phyloP scores from a whole-genome alignment of 1,140 invertebrate genomes.

The Heliothis virescens region DNA sequence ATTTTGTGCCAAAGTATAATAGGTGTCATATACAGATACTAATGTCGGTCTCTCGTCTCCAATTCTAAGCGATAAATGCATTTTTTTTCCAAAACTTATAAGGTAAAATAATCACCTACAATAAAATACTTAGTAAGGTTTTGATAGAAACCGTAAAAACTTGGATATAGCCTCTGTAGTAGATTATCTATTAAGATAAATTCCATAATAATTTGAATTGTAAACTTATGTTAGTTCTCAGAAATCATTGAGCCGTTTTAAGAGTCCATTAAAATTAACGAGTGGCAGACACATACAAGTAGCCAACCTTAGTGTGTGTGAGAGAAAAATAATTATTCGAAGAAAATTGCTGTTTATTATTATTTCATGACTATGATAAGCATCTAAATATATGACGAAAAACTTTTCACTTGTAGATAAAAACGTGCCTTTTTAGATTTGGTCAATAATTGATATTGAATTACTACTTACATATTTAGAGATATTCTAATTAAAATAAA shows the following conservation, averaged over 20 bases:
- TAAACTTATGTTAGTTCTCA: neutral
- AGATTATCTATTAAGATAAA: no score
- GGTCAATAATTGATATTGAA: no score
- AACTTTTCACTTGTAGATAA: no score
- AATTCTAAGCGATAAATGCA: no score
- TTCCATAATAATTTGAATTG: no score
- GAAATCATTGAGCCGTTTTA: neutral
- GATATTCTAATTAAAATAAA: no score
- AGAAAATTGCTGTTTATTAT: neutral
- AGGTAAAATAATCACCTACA: neutral
- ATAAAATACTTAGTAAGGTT: neutral
- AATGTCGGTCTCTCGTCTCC: no score
- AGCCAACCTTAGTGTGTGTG: neutral
- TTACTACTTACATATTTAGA: no score
- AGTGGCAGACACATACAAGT: neutral
- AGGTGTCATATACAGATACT: neutral
- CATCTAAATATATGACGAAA: neutral
- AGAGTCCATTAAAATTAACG: conserved; percentile 7
- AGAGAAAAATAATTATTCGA: neutral
- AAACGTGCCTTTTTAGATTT: no score
- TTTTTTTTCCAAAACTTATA: no score
- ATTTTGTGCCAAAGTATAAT: neutral
- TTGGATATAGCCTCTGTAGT: no score
- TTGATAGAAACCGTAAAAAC: no score
- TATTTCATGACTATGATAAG: neutral